Evolutionary conservation across 2,888 invertebrate genomes (phyloP), one percentile per base, ranked within the genome.

Genomic region (Drosophila differens): DNA sequence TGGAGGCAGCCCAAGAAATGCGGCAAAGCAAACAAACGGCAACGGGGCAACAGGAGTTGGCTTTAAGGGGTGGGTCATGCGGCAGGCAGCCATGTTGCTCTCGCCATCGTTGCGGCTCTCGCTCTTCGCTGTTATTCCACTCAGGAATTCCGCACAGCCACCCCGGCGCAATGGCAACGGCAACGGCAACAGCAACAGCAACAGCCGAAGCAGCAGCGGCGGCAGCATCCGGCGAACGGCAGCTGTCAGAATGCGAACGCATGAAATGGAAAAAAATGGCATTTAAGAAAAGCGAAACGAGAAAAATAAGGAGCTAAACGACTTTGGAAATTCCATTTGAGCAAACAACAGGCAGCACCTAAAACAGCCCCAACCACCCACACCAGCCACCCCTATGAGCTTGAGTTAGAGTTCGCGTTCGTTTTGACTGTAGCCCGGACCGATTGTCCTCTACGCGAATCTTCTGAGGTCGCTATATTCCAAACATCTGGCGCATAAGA

Each of bases 261-360:
- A 85, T 74, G 82, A 82, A 85, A 84, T 86, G 87, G 82, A 90
- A 89, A 83, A 81, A 84, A 85, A 85, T 87, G 77, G 83, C 90
- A 90, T 90, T 90, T 90, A 91, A 88, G 89, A 81, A 83, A 90
- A 86, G 83, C 85, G 83, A 88, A 91, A 88, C 85, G 86, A 86
- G 88, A 85, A 88, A 90, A 88, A 88, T 85, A 91, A 86, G 85
- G 73, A 89, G 86, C 86, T 76, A 90, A 90, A 90, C 76, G 85
- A 86, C 90, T 91, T 91, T 91, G 83, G 91, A 90, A 90, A 90
- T 86, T 88, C 86, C 88, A 90, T 90, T 88, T 89, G 83, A 82
- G 86, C 84, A 90, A 86, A 85, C 89, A 85, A 85, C 85, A 83
- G 89, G 66, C 83, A 74, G 59, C 85, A 65, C 74, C 68, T 59